Percentiles rank a stretch among this genome's conserved stretches.
These are phyloP conservation scores for Dryobotodes eremita DNA, from an alignment of 2,888 invertebrate species.

Conservation along the genomic window DNA sequence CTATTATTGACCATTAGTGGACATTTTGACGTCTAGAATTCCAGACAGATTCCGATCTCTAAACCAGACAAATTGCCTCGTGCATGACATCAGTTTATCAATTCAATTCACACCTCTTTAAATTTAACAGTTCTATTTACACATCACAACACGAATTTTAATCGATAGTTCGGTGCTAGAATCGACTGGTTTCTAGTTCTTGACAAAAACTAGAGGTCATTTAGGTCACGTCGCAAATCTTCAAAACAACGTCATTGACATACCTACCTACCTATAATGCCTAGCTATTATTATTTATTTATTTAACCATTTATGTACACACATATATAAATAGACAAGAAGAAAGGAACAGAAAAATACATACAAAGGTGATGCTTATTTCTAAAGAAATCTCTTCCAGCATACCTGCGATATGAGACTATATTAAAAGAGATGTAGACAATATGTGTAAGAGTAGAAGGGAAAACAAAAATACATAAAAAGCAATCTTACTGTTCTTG, in stretches of 20 bases:
- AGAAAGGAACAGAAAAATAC: too few relatives aligned
- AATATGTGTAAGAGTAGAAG: too few relatives aligned
- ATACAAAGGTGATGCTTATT: too few relatives aligned
- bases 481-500: not conserved
- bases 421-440: too few relatives aligned
- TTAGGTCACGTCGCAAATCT: not conserved
- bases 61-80: not conserved
- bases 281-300: too few relatives aligned
- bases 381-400: too few relatives aligned
- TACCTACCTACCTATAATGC: not conserved
- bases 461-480: too few relatives aligned
- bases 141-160: not conserved
- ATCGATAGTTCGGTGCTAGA: conserved; percentile 12
- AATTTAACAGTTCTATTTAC: not conserved
- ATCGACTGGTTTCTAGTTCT: not conserved
- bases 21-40: not conserved
- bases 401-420: too few relatives aligned
- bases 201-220: not conserved
- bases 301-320: too few relatives aligned
- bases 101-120: conserved; percentile 21
- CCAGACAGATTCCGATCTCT: not conserved
- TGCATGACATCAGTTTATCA: conserved; percentile 6
- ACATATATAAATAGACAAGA: too few relatives aligned
- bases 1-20: not conserved
- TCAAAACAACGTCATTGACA: not conserved